These are phyloP conservation scores for Drosophila merina DNA, from an alignment of 2,888 invertebrate species.

Conservation along the genomic window DNA sequence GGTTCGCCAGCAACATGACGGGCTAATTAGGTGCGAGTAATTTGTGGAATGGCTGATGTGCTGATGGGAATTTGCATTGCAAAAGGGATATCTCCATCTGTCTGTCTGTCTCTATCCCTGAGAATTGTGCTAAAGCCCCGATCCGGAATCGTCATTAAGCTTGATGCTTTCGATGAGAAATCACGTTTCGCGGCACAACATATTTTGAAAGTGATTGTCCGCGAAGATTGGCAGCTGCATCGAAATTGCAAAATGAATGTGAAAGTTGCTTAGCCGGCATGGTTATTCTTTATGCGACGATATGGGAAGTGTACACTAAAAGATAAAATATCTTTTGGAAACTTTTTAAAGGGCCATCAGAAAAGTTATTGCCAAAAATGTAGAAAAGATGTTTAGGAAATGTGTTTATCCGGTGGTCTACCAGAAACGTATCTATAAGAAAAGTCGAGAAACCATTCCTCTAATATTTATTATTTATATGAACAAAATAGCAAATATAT, in stretches of 20 bases:
- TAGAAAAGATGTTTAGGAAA: no score
- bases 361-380: no score
- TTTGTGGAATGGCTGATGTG: slow-evolving; percentile 33
- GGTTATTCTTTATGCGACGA: slow-evolving; percentile 30
- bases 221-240: slow-evolving; percentile 47
- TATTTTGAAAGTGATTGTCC: slow-evolving; percentile 70
- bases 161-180: slow-evolving; percentile 41
- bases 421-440: no score
- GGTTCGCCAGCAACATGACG: slow-evolving; percentile 43
- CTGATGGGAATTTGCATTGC: slow-evolving; percentile 50
- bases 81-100: slow-evolving; percentile 5
- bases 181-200: slow-evolving; percentile 35
- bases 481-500: slow-evolving; percentile 17
- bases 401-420: no score
- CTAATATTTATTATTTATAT: slow-evolving; percentile 3
- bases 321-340: slow-evolving; percentile 1
- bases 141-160: slow-evolving; percentile 22
- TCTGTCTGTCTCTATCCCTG: slow-evolving; percentile 31
- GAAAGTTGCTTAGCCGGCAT: slow-evolving; percentile 60
- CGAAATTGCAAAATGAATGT: slow-evolving; percentile 66
- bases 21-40: slow-evolving; percentile 67
- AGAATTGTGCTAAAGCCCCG: slow-evolving; percentile 56
- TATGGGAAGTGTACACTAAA: slow-evolving; percentile 21
- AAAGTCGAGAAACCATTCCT: background rate
- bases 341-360: slow-evolving; percentile 3